These are phyloP conservation scores for Tenebrio molitor DNA, from an alignment of 1,140 invertebrate genomes.

Conservation along the genomic window DNA sequence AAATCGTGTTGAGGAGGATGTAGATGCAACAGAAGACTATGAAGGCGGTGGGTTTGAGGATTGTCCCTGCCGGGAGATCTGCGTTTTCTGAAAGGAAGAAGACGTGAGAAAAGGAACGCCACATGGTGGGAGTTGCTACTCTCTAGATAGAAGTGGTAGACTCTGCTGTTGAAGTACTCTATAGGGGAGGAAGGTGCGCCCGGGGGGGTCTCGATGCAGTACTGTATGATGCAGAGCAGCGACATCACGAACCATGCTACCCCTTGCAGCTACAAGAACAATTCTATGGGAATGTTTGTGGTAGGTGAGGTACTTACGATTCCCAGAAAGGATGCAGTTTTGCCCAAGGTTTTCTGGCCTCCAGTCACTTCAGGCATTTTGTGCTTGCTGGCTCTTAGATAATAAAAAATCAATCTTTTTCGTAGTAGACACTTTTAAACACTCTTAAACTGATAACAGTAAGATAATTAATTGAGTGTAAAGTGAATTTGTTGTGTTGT, in stretches of 20 bases:
- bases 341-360: constrained; percentile 1
- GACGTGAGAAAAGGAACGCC: background rate
- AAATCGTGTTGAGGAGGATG: background rate
- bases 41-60: background rate
- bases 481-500: too few relatives aligned
- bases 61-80: background rate
- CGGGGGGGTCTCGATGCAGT: background rate
- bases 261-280: background rate
- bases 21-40: background rate
- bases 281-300: background rate
- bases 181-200: background rate
- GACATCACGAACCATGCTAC: constrained; percentile 13
- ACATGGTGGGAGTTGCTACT: background rate
- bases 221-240: background rate
- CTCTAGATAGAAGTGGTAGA: constrained; percentile 1
- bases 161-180: background rate
- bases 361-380: background rate
- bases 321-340: background rate
- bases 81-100: background rate
- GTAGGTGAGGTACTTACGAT: background rate
- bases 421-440: too few relatives aligned
- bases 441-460: too few relatives aligned
- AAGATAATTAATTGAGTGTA: too few relatives aligned
- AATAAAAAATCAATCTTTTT: background rate
- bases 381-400: background rate